Base-by-base conservation (phyloP, 2,797 vertebrate genomes). In the Gymnothorax reevesii region DNA sequence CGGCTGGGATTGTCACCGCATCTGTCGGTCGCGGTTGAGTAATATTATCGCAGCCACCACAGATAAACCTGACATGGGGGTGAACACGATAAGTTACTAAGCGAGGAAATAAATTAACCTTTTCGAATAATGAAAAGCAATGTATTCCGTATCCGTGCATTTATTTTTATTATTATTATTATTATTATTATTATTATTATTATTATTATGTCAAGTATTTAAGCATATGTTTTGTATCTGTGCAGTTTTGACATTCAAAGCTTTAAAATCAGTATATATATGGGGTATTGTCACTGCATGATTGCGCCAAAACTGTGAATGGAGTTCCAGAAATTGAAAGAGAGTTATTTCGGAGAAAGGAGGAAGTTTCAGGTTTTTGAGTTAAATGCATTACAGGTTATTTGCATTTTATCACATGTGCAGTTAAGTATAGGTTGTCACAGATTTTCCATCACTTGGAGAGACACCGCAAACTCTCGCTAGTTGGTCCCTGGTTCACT, bases 21-120 rank as follows among this genome's bases (percentile, higher is more conserved):
- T 87, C 33, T 62, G 82, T 66, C 59, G 57, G 71, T 62, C 60
- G 71, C 55, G 27, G 83, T 66, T 83, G 57, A 79, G 33, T 9
- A 80, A 83, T 80, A 66, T 82, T 54, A 80, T 82, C 22, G 57
- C 85, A 59, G 73, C 49, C 80, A 57, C 57, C 73, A 27, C 85
- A 66, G 52, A 83, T 57, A 22, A 66, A 83, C n/a, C 62, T 86
- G 54, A 55, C 60, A 60, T 42, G 49, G 9, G 25, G 52, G n/a
- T 33, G 60, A 60, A 25, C 52, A 54, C 33, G 77, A 80, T 80
- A 80, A 80, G 77, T 20, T 49, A 80, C 12, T 52, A 52, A 54
- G 22, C 77, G 22, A 20, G 7, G 54, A 79, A 10, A 17, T 49
- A 75, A 42, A 75, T 4, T 55, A 42, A 2, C 33, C 33, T 1